phyloP scores from a whole-genome alignment of 2,888 invertebrate species.

The Melinopterus prodromus region DNA sequence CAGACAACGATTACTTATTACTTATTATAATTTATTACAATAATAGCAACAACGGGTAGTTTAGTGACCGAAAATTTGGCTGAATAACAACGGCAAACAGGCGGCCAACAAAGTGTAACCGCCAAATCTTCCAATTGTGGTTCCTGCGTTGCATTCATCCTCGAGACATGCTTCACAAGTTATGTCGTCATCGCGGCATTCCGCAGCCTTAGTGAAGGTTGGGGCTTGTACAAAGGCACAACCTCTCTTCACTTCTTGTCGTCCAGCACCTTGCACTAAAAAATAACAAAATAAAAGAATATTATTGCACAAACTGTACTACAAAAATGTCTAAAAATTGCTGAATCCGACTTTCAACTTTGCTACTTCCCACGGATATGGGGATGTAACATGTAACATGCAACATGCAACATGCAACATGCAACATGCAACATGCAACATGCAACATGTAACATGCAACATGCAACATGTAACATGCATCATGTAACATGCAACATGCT shows the following conservation, averaged over 20 bases:
- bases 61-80: not conserved
- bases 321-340: not conserved
- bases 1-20: not conserved
- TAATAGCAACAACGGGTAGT: not conserved
- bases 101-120: not conserved
- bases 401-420: too few species aligned
- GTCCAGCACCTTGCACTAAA: not conserved
- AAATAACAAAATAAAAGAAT: not conserved
- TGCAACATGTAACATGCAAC: too few species aligned
- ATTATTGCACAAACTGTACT: not conserved
- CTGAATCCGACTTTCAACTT: too few species aligned
- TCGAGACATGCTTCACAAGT: constrained; percentile 8
- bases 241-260: not conserved
- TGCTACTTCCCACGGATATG: too few species aligned
- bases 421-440: too few species aligned
- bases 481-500: too few species aligned
- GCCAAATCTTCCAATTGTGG: not conserved
- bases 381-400: too few species aligned
- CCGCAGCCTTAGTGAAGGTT: not conserved
- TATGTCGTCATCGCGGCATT: not conserved
- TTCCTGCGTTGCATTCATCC: constrained; percentile 16
- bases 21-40: not conserved
- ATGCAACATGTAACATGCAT: too few species aligned
- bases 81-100: constrained; percentile 13
- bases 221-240: not conserved